Evolutionary conservation across 1,140 invertebrate genomes (phyloP).

Genomic region (Vanessa atalanta): DNA sequence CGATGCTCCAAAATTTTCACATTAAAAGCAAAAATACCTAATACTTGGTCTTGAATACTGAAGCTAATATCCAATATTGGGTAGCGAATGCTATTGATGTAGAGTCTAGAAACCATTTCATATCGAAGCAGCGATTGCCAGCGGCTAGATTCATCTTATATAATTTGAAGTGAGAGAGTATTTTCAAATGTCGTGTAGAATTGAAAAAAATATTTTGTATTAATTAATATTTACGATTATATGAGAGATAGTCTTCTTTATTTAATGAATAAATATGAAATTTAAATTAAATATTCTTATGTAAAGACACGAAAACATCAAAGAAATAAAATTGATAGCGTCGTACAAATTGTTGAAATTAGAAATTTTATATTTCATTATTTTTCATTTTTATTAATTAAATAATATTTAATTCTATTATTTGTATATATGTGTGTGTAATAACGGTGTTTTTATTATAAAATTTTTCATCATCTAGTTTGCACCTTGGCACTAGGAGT

Average conservation of each 20-base stretch:
- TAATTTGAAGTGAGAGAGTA: conserved; percentile 7
- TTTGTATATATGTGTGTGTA: too few species aligned
- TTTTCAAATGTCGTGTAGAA: background rate
- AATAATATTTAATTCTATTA: too few species aligned
- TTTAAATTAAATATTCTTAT: too few species aligned
- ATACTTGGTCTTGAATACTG: conserved; percentile 19
- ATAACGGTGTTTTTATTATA: background rate
- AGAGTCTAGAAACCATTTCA: conserved; percentile 30
- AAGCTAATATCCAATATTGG: conserved; percentile 32
- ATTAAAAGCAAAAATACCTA: conserved; percentile 20
- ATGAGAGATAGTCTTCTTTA: too few species aligned
- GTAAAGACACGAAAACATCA: too few species aligned
- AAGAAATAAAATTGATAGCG: too few species aligned
- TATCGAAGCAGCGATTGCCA: conserved; percentile 20
- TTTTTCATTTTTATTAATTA: too few species aligned
- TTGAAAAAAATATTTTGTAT: background rate
- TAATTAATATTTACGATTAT: too few species aligned
- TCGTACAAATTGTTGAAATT: too few species aligned
- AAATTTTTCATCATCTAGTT: background rate
- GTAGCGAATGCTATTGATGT: conserved; percentile 28
- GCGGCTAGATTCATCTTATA: conserved; percentile 23
- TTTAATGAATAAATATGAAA: too few species aligned
- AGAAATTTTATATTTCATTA: too few species aligned
- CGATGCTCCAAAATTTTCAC: background rate
- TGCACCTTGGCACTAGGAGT: background rate